These are phyloP conservation scores for Atethmia centrago DNA, from an alignment of 2,888 invertebrate species.

Conservation along the genomic window DNA sequence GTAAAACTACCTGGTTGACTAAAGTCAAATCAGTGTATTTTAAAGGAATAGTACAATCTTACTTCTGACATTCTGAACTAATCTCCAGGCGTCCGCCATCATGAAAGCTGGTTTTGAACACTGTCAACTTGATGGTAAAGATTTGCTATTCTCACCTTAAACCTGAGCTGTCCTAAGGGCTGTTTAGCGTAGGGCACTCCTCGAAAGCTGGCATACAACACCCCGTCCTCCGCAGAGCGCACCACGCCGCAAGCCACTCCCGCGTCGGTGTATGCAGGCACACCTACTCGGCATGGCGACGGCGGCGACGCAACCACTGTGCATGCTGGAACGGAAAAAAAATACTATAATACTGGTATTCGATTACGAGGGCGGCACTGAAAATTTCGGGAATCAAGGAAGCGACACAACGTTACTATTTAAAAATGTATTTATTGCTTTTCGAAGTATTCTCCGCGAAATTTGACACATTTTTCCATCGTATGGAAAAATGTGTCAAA, in stretches of 20 bases:
- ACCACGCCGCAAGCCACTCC: slow-evolving; percentile 80
- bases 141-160: slow-evolving; percentile 74
- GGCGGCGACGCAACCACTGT: slow-evolving; percentile 56
- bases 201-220: slow-evolving; percentile 82
- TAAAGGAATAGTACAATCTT: not conserved
- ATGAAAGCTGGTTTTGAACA: slow-evolving; percentile 1
- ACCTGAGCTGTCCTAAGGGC: slow-evolving; percentile 80
- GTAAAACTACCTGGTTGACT: not conserved
- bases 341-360: not conserved
- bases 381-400: too few relatives aligned
- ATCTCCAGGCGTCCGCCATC: not conserved
- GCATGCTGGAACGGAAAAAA: slow-evolving; percentile 61
- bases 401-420: too few relatives aligned
- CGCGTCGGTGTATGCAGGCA: slow-evolving; percentile 70
- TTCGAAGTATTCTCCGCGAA: too few relatives aligned
- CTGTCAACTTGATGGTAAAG: not conserved
- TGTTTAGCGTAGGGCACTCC: slow-evolving; percentile 87
- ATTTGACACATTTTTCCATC: too few relatives aligned
- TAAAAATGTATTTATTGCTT: too few relatives aligned
- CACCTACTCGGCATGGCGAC: slow-evolving; percentile 56
- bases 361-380: too few relatives aligned
- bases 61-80: not conserved
- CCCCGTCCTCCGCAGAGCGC: slow-evolving; percentile 67
- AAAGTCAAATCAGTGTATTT: not conserved
- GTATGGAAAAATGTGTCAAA: too few relatives aligned